A percentile compares a stretch with the other conserved stretches of the same genome.
phyloP scores from a whole-genome alignment of 2,888 invertebrate species.

The Arctia plantaginis region DNA sequence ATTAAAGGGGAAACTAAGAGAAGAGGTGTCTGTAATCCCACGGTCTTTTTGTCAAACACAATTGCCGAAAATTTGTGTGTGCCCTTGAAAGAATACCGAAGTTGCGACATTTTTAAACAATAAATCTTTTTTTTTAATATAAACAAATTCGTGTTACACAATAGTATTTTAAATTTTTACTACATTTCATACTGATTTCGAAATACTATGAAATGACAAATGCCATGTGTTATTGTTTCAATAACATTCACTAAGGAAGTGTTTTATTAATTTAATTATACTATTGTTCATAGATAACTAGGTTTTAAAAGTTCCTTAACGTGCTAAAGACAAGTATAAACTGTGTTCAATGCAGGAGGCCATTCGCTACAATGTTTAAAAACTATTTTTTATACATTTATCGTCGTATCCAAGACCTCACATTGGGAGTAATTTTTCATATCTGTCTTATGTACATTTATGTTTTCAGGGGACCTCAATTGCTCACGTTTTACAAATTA shows the following conservation, averaged over 20 bases:
- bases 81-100: no score
- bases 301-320: conserved; percentile 37
- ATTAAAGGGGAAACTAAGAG: no score
- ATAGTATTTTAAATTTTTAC: neutral
- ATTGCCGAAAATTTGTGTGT: no score
- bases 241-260: neutral
- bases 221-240: neutral
- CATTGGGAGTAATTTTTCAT: neutral
- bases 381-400: conserved; percentile 5
- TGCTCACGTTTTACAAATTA: no score
- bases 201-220: neutral
- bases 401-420: neutral
- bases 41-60: no score
- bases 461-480: no score
- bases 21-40: no score
- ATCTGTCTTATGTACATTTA: no score
- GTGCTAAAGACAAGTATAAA: conserved; percentile 36
- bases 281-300: conserved; percentile 45
- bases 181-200: neutral
- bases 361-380: conserved; percentile 16
- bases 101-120: no score
- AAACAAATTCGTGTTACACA: no score
- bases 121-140: no score
- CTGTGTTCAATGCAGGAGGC: conserved; percentile 25
- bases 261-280: conserved; percentile 31